Conservation (phyloP, 2,113 vertebrate genomes). For the Danionella cerebrum region DNA sequence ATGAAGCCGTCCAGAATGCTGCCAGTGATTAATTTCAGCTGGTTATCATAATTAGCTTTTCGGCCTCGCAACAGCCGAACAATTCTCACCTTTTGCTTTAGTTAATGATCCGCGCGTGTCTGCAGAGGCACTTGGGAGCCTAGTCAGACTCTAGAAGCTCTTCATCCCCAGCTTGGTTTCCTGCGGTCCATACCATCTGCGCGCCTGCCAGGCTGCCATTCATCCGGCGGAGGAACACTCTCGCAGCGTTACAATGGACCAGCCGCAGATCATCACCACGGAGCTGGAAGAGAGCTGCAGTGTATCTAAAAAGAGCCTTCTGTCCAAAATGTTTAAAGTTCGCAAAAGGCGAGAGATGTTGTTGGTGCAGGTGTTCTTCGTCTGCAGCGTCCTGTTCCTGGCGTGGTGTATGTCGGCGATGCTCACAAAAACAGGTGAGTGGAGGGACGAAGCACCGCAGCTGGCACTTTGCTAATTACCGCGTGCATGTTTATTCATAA, state of each 20-base stretch:
- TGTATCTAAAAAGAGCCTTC: slow-evolving; percentile 37
- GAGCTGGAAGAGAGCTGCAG: slow-evolving; percentile 28
- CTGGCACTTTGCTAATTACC: too few species aligned
- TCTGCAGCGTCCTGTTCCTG: slow-evolving; percentile 70
- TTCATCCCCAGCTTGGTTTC: slow-evolving; percentile 27
- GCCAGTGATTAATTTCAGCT: background rate
- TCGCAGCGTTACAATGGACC: background rate
- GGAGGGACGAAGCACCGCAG: too few species aligned
- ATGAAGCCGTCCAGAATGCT: background rate
- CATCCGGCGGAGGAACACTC: too few species aligned
- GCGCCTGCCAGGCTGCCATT: background rate
- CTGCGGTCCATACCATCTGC: slow-evolving; percentile 20
- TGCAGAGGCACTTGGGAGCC: slow-evolving; percentile 16
- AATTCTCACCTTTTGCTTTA: slow-evolving; percentile 5
- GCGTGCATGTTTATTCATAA: too few species aligned
- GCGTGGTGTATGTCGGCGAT: slow-evolving; percentile 68
- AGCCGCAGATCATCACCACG: background rate
- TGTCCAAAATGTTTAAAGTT: slow-evolving; percentile 65
- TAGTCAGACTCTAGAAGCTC: slow-evolving; percentile 27
- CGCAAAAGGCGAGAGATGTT: slow-evolving; percentile 74
- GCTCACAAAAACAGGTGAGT: slow-evolving; percentile 69
- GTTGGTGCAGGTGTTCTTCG: slow-evolving; percentile 69
- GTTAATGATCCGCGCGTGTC: slow-evolving; percentile 1
- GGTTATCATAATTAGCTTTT: background rate
- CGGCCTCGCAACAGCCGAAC: background rate